Base-by-base conservation (phyloP, 2,113 vertebrate species). In the Scophthalmus maximus region DNA sequence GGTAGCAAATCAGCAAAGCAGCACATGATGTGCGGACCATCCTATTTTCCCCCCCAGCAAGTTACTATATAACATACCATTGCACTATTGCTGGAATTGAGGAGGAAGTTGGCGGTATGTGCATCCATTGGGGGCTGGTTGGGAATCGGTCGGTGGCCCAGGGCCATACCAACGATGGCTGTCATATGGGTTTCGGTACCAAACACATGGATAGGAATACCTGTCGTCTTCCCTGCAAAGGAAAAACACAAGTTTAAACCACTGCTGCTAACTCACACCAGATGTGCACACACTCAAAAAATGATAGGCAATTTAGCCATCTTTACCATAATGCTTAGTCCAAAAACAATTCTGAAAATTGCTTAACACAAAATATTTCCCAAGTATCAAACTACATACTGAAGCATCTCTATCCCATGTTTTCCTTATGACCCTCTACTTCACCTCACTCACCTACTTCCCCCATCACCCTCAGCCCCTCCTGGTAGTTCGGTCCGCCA, bases 181-280 rank as follows among this genome's bases (percentile, higher is more conserved):
- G 97, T 99, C 98, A 99, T 99, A 79, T 99, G 98, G 0, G 98
- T 99, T 86, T 99, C 98, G 0, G 97, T 99, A 63, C 98, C 98
- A 56, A 99, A 99, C 3, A 99, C 98, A 0, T 99, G 95, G 86
- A 99, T 98, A 18, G 98, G 98, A 85, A 99, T 98, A 20, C 98
- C 97, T 0, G 97, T 99, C 38, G 98, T 99, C 92, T 99, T 98
- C 40, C 97, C 98, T 97, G 83, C 11, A 75, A 18, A 73, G 42
- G 1, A 76, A 42, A 55, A 59, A 36, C 14, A 44, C 5, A 52
- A n/a, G n/a, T 17, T 46, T 18, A 42, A n/a, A 18, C 11, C 14
- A 36, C 61, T 3, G 32, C 5, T 20, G 8, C 40, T 46, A 2
- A 8, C 8, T n/a, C 3, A 12, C n/a, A 22, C 26, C 20, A 18